Conservation (phyloP, 2,797 vertebrate species). For the Triplophysa bombifrons region DNA sequence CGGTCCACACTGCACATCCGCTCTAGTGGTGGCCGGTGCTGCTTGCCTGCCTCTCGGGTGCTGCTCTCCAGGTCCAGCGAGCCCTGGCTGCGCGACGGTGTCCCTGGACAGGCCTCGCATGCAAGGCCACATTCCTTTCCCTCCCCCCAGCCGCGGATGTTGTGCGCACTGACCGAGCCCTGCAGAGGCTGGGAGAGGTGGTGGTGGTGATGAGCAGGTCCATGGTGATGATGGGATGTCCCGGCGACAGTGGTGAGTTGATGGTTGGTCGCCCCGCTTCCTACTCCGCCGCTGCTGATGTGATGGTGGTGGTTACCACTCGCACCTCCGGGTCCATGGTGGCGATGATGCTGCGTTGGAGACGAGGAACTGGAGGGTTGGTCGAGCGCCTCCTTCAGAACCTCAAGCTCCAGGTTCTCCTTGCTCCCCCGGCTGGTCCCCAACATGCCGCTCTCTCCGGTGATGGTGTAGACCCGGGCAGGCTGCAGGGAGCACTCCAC, state of each 20-base stretch:
- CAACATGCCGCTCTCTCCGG: slow-evolving; percentile 87
- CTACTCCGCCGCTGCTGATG: slow-evolving; percentile 52
- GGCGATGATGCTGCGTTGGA: slow-evolving; percentile 69
- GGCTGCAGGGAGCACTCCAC: slow-evolving; percentile 82
- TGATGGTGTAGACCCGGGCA: slow-evolving; percentile 93
- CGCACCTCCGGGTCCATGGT: slow-evolving; percentile 59
- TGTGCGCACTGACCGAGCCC: slow-evolving; percentile 83
- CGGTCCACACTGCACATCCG: slow-evolving; percentile 93
- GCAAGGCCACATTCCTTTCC: slow-evolving; percentile 78
- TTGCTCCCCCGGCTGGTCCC: slow-evolving; percentile 82
- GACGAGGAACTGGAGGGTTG: slow-evolving; percentile 72
- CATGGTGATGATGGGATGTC: slow-evolving; percentile 69
- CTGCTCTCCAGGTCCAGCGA: slow-evolving; percentile 89
- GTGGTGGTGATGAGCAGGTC: slow-evolving; percentile 72
- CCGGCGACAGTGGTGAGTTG: slow-evolving; percentile 45
- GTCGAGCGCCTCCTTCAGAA: slow-evolving; percentile 80
- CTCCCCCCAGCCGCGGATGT: slow-evolving; percentile 81
- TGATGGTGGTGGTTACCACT: slow-evolving; percentile 65
- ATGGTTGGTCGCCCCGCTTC: slow-evolving; percentile 54
- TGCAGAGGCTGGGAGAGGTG: slow-evolving; percentile 80
- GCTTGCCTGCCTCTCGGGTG: slow-evolving; percentile 79
- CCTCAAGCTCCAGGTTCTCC: slow-evolving; percentile 90
- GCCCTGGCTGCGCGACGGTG: slow-evolving; percentile 80
- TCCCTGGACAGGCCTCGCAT: slow-evolving; percentile 72
- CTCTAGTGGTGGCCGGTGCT: slow-evolving; percentile 86